Evolutionary conservation across 2,797 vertebrate species (phyloP), one percentile per base, ranked within the genome.

Genomic region (Corythornis leucogaster): DNA sequence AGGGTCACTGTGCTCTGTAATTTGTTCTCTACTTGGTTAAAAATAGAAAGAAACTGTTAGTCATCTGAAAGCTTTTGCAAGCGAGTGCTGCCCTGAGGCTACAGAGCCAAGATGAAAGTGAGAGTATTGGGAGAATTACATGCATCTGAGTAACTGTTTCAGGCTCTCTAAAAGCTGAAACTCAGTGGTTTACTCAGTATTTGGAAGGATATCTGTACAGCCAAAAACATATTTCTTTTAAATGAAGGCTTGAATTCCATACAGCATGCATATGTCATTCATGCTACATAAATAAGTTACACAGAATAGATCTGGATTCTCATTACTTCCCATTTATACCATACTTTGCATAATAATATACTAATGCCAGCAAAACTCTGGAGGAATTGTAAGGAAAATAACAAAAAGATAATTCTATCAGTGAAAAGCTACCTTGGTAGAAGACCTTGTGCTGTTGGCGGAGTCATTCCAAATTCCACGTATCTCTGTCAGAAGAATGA

Each of bases 391-490:
- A 71, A 74, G 33, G 40, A 95, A 92, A 94, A 74, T 40, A 89
- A 79, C 16, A 93, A 80, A 80, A 84, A 28, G 15, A 35, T 40
- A 76, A 67, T 67, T 74, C 20, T 42, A 35, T 53, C 54, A 92
- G 80, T 31, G 75, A 81, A 95, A 91, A 43, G 54, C 95, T 95
- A 99, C 99, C 99, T 98, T 43, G 98, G 98, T 80, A 99, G 89
- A 18, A 98, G 97, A 53, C 98, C 98, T 59, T 98, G 98, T 53
- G 98, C 98, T 53, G 99, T 96, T 7, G 98, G 98, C 1, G 98
- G 98, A 46, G 99, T 98, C 98, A 99, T 98, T 81, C 98, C 99
- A 78, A 99, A 98, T 96, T 99, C 99, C 71, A 98, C 97, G 5
- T 99, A 99, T 81, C 99, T 98, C 99, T 99, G 96, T 50, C 87